Evolutionary conservation across 2,797 vertebrate species (phyloP), one percentile per base, ranked within the genome.

Genomic region (Urophycis tenuis): DNA sequence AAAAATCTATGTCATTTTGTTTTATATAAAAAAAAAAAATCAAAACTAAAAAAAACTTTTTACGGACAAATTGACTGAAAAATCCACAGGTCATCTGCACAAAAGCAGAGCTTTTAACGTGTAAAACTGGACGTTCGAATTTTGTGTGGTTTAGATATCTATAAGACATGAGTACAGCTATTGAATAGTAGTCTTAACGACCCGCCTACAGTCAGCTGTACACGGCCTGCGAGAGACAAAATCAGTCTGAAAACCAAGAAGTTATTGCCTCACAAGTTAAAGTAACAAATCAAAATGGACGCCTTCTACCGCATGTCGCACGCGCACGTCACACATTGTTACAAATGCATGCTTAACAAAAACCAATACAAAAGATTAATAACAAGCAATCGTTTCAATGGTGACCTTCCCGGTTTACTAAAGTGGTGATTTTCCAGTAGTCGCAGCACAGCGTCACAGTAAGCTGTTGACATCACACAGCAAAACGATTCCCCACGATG

Each of bases 231-330:
- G 45, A 77, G 75, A 81, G 39, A 75, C 79, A 34, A 19, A 15
- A 75, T 0, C 74, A 87, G 85, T 79, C 29, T 29, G 60, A 77
- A 87, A 86, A 83, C 82, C 87, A 87, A 87, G 70, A 84, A 85
- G 82, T 93, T 94, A 93, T 94, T 94, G 93, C 93, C 92, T 92
- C 89, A 89, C 87, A 82, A 85, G 39, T 15, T 14, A 41, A 14
- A 74, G 74, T 53, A 84, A 84, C 81, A 86, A 86, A 88, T 77
- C 10, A 84, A 85, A 86, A 11, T 15, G n/a, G 33, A 11, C 8
- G n/a, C 3, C 86, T 76, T 75, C 71, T 53, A 80, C 77, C 79
- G 82, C 75, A 67, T 73, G 74, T 69, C 77, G 74, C 7, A 60
- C 19, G 32, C 80, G 83, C 75, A 90, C 87, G 77, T 82, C 82